Conservation (phyloP, 2,113 vertebrate genomes). For the Kryptolebias marmoratus region DNA sequence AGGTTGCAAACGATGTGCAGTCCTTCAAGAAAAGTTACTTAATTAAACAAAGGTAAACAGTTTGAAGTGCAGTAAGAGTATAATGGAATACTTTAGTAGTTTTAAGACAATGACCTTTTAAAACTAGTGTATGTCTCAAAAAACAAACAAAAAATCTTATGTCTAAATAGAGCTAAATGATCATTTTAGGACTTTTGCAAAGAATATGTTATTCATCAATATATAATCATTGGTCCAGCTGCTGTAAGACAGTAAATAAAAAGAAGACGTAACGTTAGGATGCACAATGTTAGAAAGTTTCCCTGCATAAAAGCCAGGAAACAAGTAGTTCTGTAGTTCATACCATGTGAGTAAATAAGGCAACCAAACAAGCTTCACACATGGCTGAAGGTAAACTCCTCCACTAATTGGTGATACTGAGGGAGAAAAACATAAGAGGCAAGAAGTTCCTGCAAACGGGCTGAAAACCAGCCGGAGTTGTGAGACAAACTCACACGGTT, state of each 20-base stretch:
- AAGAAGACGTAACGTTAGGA: not conserved
- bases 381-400: constrained; percentile 40
- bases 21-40: no score
- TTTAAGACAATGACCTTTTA: no score
- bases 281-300: constrained; percentile 4
- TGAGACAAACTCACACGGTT: constrained; percentile 56
- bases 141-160: no score
- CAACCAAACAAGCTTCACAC: constrained; percentile 46
- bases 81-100: no score
- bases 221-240: not conserved
- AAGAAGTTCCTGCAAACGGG: constrained; percentile 50
- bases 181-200: not conserved
- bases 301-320: constrained; percentile 9
- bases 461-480: constrained; percentile 44
- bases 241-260: not conserved
- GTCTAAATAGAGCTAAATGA: not conserved
- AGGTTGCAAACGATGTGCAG: no score
- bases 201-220: not conserved
- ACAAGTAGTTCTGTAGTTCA: constrained; percentile 23
- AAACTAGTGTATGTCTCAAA: no score
- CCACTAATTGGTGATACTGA: constrained; percentile 58
- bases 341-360: constrained; percentile 39
- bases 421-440: constrained; percentile 27
- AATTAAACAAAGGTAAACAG: no score
- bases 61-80: no score